These are phyloP conservation scores for Chironomus riparius DNA, from an alignment of 2,888 invertebrate species.

Conservation along the genomic window DNA sequence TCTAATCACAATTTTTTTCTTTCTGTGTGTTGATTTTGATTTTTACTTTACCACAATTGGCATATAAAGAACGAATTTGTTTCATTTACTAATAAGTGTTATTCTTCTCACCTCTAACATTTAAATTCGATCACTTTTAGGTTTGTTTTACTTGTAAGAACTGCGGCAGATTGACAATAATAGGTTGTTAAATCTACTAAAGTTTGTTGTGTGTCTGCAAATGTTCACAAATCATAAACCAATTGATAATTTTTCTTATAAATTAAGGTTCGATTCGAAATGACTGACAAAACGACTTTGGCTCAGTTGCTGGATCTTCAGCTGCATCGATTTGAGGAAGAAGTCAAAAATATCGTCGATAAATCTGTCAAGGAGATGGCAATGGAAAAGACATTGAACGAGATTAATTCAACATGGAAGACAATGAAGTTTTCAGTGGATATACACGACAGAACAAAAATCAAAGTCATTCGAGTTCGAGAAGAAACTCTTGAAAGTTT, in stretches of 20 bases:
- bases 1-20: background rate
- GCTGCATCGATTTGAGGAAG: conserved; percentile 88
- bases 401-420: conserved; percentile 82
- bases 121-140: background rate
- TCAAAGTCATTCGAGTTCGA: conserved; percentile 50
- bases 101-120: background rate
- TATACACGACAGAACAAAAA: conserved; percentile 65
- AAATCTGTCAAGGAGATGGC: conserved; percentile 98
- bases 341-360: conserved; percentile 93
- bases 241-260: background rate
- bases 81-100: too few relatives aligned
- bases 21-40: background rate
- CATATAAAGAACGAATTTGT: too few relatives aligned
- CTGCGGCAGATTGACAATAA: too few relatives aligned
- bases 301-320: conserved; percentile 79
- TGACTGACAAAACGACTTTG: conserved; percentile 77
- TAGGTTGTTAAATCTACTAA: background rate
- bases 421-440: conserved; percentile 90
- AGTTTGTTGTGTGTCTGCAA: too few relatives aligned
- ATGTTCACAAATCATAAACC: too few relatives aligned
- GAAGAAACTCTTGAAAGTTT: conserved; percentile 94
- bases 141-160: background rate
- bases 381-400: conserved; percentile 90
- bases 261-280: conserved; percentile 49
- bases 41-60: too few relatives aligned